Conservation (phyloP, 2,113 vertebrate species). For the Burhinus oedicnemus region DNA sequence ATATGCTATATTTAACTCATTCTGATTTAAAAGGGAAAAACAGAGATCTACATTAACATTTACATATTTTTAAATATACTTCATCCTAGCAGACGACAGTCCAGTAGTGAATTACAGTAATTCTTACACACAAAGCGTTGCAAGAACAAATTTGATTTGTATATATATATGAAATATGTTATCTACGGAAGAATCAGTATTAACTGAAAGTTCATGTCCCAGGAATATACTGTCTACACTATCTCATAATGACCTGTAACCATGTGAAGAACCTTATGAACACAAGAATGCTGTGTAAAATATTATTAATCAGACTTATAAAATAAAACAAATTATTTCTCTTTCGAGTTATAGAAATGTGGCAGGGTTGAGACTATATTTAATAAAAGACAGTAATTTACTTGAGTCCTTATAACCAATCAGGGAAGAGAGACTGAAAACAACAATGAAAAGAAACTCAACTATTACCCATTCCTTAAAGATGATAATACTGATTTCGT, state of each 20-base stretch:
- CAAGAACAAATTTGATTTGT: neutral
- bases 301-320: neutral
- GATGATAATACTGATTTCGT: neutral
- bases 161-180: neutral
- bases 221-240: neutral
- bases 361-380: neutral
- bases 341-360: neutral
- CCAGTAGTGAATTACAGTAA: neutral
- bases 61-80: neutral
- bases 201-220: neutral
- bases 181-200: neutral
- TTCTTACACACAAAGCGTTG: fast-evolving
- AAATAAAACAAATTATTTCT: neutral
- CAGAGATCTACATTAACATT: neutral
- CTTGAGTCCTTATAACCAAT: neutral
- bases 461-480: neutral
- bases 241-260: neutral
- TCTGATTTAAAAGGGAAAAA: neutral
- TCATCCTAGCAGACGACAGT: neutral
- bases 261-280: neutral
- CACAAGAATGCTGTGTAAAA: neutral
- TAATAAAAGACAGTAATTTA: neutral
- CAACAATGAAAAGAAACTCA: neutral
- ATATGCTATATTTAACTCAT: neutral
- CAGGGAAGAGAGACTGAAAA: neutral